Evolutionary conservation across 2,888 invertebrate species (phyloP).

Genomic region (Byasa hedistus): DNA sequence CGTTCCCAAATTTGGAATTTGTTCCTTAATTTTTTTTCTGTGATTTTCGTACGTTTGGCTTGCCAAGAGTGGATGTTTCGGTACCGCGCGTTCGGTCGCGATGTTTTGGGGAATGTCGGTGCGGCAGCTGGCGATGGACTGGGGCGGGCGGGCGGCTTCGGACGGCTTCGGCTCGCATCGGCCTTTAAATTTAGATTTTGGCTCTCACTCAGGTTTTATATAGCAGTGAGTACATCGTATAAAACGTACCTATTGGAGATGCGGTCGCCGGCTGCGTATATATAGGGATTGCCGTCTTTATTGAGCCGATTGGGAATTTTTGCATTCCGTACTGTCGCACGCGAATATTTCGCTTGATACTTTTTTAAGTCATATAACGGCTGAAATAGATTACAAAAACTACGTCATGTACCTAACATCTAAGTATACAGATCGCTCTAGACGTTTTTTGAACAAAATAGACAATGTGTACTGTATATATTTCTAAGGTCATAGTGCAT

Average conservation of each 20-base stretch:
- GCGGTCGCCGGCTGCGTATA: constrained; percentile 71
- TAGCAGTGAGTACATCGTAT: constrained; percentile 80
- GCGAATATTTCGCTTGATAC: constrained; percentile 45
- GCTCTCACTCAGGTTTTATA: constrained; percentile 82
- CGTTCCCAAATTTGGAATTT: constrained; percentile 53
- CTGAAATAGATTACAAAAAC: constrained; percentile 8
- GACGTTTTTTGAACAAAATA: no score
- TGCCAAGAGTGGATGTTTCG: constrained; percentile 43
- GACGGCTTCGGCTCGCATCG: constrained; percentile 68
- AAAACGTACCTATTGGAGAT: constrained; percentile 77
- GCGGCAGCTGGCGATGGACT: constrained; percentile 75
- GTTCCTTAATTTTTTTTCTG: constrained; percentile 43
- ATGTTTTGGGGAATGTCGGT: constrained; percentile 66
- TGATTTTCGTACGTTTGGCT: constrained; percentile 51
- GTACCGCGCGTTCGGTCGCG: constrained; percentile 67
- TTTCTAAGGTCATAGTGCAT: no score
- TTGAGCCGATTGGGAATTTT: constrained; percentile 74
- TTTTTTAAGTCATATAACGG: constrained; percentile 20
- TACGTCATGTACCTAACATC: constrained; percentile 9
- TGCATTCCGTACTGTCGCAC: constrained; percentile 61
- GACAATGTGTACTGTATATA: no score
- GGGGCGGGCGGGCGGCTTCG: constrained; percentile 76
- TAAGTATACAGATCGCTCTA: constrained; percentile 5
- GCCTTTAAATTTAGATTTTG: constrained; percentile 83
- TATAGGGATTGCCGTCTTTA: constrained; percentile 78